Evolutionary conservation across 2,113 vertebrate genomes (phyloP), one percentile per base, ranked within the genome.

Genomic region (Glaucomys volans): DNA sequence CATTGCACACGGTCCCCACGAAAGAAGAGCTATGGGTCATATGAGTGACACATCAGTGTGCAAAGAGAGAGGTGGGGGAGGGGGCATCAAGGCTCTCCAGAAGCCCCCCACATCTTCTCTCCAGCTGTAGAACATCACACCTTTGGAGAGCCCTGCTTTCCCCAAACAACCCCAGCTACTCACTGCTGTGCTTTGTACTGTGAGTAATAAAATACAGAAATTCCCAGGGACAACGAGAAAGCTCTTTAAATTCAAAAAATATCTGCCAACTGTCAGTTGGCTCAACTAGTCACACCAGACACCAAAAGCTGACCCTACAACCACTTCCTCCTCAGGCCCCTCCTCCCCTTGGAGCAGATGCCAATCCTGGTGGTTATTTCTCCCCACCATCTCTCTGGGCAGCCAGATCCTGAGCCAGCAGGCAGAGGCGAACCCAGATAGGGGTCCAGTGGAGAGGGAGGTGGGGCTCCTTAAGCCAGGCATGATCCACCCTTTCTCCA

Each of bases 401-500:
- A 84, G 32, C 75, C 67, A 50, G 8, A 54, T 22, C n/a, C 66
- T 3, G 4, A 17, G 44, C 24, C 62, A 22, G 44, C 16, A 71
- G 40, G 71, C 37, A 93, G 64, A 89, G 87, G 50, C n/a, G 57
- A 54, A 59, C 22, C n/a, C 54, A 66, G 18, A 59, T 0, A 66
- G 69, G 20, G 13, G 5, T 52, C 74, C 13, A 9, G 5, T 4
- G n/a, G 42, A 42, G 17, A 44, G 74, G 32, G 71, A 90, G 57
- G 42, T 18, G n/a, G 54, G 79, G 28, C 30, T 75, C 42, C 10
- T 2, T 1, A 37, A 71, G 57, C 40, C 40, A 47, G 50, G 59
- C 20, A 10, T 0, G 2, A n/a, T 6, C 35, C 3, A 67, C 0
- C 0, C 28, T 50, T 69, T 24, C 30, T 32, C 59, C 30, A 30